These are phyloP conservation scores for Blastobasis adustella DNA, from an alignment of 2,888 invertebrate species.

Conservation along the genomic window DNA sequence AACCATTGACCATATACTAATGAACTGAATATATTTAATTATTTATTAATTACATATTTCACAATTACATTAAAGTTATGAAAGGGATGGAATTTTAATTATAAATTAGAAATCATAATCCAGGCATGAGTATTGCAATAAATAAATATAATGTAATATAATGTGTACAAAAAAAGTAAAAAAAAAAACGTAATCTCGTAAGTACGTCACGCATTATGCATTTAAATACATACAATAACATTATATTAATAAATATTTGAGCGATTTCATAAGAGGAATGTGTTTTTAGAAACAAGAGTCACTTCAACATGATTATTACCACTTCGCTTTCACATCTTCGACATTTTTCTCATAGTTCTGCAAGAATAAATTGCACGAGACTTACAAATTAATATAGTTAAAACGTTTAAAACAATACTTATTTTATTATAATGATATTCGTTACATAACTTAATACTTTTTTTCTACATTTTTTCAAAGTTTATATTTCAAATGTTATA, in stretches of 20 bases:
- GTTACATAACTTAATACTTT: slow-evolving; percentile 3
- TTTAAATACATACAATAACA: too few species aligned
- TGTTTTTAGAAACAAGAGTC: slow-evolving; percentile 5
- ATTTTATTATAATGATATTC: neutral
- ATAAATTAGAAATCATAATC: neutral
- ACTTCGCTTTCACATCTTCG: slow-evolving; percentile 10
- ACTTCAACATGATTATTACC: slow-evolving; percentile 1
- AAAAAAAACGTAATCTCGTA: slow-evolving; percentile 26
- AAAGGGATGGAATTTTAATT: too few species aligned
- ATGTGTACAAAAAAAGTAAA: neutral
- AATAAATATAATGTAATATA: neutral
- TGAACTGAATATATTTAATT: too few species aligned
- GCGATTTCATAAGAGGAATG: slow-evolving; percentile 30
- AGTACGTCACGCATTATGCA: slow-evolving; percentile 27
- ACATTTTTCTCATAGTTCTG: slow-evolving; percentile 4
- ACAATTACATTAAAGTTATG: too few species aligned
- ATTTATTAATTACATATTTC: too few species aligned
- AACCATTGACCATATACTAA: too few species aligned
- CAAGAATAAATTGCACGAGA: neutral
- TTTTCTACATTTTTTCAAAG: neutral
- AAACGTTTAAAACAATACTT: slow-evolving; percentile 5
- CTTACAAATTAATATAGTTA: slow-evolving; percentile 4
- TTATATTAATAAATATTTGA: slow-evolving; percentile 15
- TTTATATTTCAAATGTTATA: neutral
- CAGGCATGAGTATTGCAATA: neutral